Conservation (phyloP, 1,140 invertebrate genomes). For the Scaptomyza montana region DNA sequence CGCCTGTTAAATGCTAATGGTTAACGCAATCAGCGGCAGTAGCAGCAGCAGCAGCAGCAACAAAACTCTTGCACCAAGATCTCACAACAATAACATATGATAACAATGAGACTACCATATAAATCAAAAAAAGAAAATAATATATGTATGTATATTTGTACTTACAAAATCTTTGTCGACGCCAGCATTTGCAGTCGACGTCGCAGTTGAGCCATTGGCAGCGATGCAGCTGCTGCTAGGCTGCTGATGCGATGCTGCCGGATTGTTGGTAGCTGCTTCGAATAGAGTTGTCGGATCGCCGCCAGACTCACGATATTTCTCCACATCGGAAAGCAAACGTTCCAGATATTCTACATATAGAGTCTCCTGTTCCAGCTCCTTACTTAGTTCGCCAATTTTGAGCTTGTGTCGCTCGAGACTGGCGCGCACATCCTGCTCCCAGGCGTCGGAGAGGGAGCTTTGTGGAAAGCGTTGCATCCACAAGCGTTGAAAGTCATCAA, state of each 20-base stretch:
- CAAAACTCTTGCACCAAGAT: conserved; percentile 33
- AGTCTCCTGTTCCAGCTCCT: conserved; percentile 94
- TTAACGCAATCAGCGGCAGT: conserved; percentile 41
- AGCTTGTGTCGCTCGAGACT: conserved; percentile 94
- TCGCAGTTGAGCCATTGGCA: conserved; percentile 45
- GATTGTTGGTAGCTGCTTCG: conserved; percentile 69
- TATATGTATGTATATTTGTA: conserved; percentile 11
- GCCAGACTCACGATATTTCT: conserved; percentile 87
- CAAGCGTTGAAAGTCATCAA: conserved; percentile 93
- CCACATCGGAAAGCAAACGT: conserved; percentile 91
- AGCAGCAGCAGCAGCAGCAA: conserved; percentile 5
- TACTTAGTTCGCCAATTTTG: conserved; percentile 90
- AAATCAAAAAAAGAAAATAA: conserved; percentile 4
- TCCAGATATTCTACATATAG: conserved; percentile 95
- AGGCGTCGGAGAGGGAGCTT: conserved; percentile 93
- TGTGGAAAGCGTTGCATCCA: conserved; percentile 95
- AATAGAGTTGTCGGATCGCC: conserved; percentile 83
- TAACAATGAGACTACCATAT: conserved; percentile 31
- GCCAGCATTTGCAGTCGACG: conserved; percentile 18
- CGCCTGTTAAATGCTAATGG: conserved; percentile 42
- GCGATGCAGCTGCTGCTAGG: conserved; percentile 16
- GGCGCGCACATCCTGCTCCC: conserved; percentile 94
- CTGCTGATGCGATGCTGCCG: conserved; percentile 14
- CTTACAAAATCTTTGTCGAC: conserved; percentile 73
- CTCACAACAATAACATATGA: conserved; percentile 22